These are phyloP conservation scores for Lepidurus apus DNA, from an alignment of 1,140 invertebrate genomes.

Conservation along the genomic window DNA sequence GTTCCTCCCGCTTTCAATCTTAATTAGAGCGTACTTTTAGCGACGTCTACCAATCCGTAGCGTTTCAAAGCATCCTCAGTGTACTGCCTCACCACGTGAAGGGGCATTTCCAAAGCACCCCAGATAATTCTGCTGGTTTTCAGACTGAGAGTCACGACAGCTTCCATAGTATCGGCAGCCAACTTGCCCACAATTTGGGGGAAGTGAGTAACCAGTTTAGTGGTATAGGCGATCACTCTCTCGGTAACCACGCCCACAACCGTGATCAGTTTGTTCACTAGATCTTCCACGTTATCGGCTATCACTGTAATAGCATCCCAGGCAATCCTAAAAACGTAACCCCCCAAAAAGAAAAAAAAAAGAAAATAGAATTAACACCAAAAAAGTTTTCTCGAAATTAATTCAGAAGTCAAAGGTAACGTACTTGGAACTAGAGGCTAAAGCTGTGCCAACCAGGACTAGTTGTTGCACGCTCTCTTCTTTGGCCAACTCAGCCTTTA, in stretches of 20 bases:
- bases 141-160: slow-evolving; percentile 12
- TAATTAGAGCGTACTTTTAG: slow-evolving; percentile 5
- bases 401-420: not conserved
- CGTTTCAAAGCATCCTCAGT: slow-evolving; percentile 49
- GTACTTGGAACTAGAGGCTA: not conserved
- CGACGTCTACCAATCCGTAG: not conserved
- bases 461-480: slow-evolving; percentile 32
- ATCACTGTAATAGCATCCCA: slow-evolving; percentile 10
- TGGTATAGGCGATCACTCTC: slow-evolving; percentile 51
- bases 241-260: slow-evolving; percentile 60
- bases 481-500: slow-evolving; percentile 26
- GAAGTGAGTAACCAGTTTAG: slow-evolving; percentile 45
- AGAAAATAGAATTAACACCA: not conserved
- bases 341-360: not conserved
- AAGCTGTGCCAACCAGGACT: not conserved
- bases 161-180: slow-evolving; percentile 43
- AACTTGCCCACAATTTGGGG: not conserved
- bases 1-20: no score
- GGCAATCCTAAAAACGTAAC: not conserved
- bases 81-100: not conserved
- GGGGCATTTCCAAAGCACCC: not conserved
- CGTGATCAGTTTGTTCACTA: slow-evolving; percentile 38
- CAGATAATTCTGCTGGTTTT: not conserved
- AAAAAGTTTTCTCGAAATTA: not conserved
- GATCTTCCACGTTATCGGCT: slow-evolving; percentile 20